A percentile compares a stretch with the other conserved stretches of the same genome.
Conservation (phyloP, 2,113 vertebrate species). For the Ctenodactylus gundi region DNA sequence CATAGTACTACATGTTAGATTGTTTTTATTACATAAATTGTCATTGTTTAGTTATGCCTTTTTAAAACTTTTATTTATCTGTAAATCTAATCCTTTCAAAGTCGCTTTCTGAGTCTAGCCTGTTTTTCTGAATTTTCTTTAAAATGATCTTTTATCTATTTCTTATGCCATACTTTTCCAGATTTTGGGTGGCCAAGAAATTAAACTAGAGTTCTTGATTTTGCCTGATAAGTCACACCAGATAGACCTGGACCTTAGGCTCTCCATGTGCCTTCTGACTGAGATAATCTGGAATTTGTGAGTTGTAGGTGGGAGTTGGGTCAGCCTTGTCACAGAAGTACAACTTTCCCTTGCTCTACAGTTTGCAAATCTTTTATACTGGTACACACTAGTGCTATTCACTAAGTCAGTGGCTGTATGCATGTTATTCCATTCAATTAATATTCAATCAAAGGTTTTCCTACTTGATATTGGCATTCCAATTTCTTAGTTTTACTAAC, state of each 20-base stretch:
- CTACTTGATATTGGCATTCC: background rate
- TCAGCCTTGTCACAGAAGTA: background rate
- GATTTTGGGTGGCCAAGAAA: background rate
- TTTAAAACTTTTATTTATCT: background rate
- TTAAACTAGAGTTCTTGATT: background rate
- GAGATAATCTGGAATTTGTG: background rate
- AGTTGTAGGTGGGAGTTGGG: too few species aligned
- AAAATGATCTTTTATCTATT: background rate
- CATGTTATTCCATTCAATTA: background rate
- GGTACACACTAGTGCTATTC: background rate
- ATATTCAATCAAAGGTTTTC: background rate
- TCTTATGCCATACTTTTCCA: background rate
- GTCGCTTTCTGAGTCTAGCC: background rate
- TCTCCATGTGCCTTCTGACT: background rate
- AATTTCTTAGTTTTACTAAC: background rate
- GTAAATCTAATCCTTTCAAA: background rate
- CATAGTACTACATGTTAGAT: background rate
- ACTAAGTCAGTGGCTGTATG: background rate
- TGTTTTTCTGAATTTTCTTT: background rate
- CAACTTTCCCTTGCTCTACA: background rate
- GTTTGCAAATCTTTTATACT: background rate
- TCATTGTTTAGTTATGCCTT: background rate
- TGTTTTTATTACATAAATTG: background rate
- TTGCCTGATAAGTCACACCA: background rate
- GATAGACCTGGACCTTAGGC: background rate